phyloP scores from a whole-genome alignment of 2,113 vertebrate genomes.

The Notarius lentiginosus region DNA sequence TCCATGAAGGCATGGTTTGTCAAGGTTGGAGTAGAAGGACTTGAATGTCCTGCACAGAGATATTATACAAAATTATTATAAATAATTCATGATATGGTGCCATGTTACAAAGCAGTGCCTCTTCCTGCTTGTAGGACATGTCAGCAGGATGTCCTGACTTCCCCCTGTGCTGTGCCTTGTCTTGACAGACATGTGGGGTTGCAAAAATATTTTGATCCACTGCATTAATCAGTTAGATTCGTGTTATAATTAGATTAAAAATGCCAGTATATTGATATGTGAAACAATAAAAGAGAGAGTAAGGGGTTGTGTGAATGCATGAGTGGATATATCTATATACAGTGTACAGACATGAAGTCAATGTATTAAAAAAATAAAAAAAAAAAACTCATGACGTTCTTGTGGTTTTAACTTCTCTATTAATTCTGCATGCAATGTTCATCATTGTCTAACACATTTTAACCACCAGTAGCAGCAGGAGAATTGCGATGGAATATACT shows the following conservation, averaged over 20 bases:
- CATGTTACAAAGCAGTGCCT: background rate
- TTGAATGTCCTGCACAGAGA: background rate
- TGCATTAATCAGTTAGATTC: constrained; percentile 25
- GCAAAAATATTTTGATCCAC: background rate
- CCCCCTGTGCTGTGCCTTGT: background rate
- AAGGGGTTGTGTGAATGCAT: background rate
- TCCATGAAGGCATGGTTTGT: background rate
- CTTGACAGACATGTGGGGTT: background rate
- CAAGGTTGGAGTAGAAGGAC: background rate
- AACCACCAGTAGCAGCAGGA: background rate
- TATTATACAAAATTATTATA: background rate
- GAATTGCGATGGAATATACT: background rate
- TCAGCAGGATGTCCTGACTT: background rate
- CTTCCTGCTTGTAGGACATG: background rate
- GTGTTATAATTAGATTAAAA: background rate
- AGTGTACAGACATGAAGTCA: background rate
- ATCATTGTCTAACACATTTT: constrained; percentile 38
- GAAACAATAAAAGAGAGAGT: background rate
- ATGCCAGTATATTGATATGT: background rate
- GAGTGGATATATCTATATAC: background rate
- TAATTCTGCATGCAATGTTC: background rate
- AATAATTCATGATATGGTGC: background rate
- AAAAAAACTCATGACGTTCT: background rate
- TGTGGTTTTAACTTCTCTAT: constrained; percentile 25
- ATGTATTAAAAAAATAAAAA: background rate